phyloP scores from a whole-genome alignment of 2,888 invertebrate species.

The Scrobipalpa costella region DNA sequence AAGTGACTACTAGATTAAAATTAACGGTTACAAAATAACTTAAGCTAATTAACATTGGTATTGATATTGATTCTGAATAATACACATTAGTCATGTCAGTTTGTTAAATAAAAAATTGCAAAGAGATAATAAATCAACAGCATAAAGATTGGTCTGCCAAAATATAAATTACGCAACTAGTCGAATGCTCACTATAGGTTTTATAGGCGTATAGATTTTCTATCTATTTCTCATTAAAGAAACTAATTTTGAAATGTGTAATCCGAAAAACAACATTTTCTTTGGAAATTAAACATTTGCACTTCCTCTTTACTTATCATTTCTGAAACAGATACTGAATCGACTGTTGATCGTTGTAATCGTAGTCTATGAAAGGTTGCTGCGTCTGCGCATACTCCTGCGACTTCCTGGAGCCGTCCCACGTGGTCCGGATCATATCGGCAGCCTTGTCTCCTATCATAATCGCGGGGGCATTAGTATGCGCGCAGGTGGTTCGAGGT shows the following conservation, averaged over 20 bases:
- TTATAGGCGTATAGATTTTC: too few species aligned
- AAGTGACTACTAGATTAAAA: too few species aligned
- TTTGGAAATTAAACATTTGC: neutral
- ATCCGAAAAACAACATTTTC: neutral
- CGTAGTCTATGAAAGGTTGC: constrained; percentile 18
- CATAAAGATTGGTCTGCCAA: too few species aligned
- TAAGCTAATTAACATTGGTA: too few species aligned
- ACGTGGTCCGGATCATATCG: constrained; percentile 76
- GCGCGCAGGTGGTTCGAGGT: constrained; percentile 77
- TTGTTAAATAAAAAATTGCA: too few species aligned
- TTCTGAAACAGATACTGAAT: neutral
- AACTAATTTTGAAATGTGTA: neutral
- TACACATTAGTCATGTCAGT: too few species aligned
- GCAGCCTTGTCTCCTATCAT: constrained; percentile 82
- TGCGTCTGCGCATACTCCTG: neutral
- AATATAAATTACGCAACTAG: too few species aligned
- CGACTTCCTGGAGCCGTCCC: constrained; percentile 44
- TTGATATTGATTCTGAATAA: too few species aligned
- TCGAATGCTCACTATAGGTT: too few species aligned
- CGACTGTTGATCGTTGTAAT: constrained; percentile 10
- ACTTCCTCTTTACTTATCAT: neutral
- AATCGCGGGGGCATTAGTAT: constrained; percentile 79
- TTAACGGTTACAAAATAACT: too few species aligned
- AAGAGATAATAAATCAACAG: too few species aligned
- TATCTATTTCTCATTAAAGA: too few species aligned